Base-by-base conservation (phyloP, 2,113 vertebrate species). In the Pantherophis guttatus region DNA sequence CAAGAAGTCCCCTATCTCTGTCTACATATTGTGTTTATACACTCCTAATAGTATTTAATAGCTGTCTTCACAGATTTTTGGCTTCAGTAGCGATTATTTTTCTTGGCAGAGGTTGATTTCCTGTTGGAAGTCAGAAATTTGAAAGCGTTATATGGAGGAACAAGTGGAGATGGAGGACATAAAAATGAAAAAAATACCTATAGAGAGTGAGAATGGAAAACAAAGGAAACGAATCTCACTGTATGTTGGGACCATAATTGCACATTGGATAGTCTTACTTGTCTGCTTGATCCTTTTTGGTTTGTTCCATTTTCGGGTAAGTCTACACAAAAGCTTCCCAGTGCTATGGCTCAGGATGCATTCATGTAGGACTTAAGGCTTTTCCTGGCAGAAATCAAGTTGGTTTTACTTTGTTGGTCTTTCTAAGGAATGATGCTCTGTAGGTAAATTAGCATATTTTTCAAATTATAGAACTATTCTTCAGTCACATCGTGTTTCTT, bases 1-100 rank as follows among this genome's bases (percentile, higher is more conserved):
- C 55, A 93, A 92, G 91, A 93, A 93, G 92, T 93, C 70, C 92
- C 88, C 92, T 89, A 86, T 81, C 92, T 90, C 92, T 93, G 29
- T 90, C 70, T 90, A n/a, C 24, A n/a, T 53, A 86, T 11, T 59
- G 7, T 15, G 70, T 59, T 90, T 90, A 90, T 89, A 88, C 13
- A 50, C 65, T 92, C 62, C 10, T 81, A 33, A 55, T 58, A 44
- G 44, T 81, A 52, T 44, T 86, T 52, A 50, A 52, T 33, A 50
- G 29, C 85, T 87, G 11, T 59, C 65, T 86, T 90, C 54, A 90
- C 39, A 86, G 54, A 6, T 59, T 57, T 89, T 86, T 86, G 39
- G 70, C 26, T 85, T 58, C 87, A 55, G 53, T 54, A 70, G 33
- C 13, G 4, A 48, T 21, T 89, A 50, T 89, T 54, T 88, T 29